Conservation (phyloP, 64 coral and sea anemone genomes). For the Montipora efflorescens region DNA sequence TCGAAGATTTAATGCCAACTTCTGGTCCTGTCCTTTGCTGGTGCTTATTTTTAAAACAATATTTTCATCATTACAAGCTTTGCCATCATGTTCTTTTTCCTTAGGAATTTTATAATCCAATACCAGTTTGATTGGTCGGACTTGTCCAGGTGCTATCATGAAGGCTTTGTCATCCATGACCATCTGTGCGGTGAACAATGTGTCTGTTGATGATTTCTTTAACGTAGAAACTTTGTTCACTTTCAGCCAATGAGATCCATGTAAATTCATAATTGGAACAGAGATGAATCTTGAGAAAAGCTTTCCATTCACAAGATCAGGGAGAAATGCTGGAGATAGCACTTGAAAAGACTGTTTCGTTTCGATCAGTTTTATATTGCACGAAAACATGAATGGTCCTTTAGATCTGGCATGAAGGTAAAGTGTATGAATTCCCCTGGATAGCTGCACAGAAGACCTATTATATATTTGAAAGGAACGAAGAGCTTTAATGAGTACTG, state of each 20-base stretch:
- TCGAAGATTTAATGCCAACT: slow-evolving; percentile 67
- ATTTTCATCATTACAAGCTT: slow-evolving; percentile 40
- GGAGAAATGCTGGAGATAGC: slow-evolving; percentile 70
- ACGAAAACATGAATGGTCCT: slow-evolving; percentile 73
- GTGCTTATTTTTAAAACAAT: slow-evolving; percentile 66
- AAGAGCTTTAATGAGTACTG: not conserved
- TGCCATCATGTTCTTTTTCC: not conserved
- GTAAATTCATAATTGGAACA: slow-evolving; percentile 74
- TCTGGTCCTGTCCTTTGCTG: slow-evolving; percentile 67
- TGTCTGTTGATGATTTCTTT: slow-evolving; percentile 22
- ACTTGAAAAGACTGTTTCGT: slow-evolving; percentile 65
- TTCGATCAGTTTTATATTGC: slow-evolving; percentile 59
- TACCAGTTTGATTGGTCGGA: slow-evolving; percentile 72
- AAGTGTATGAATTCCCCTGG: slow-evolving; percentile 84
- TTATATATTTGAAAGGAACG: not conserved
- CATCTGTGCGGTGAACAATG: slow-evolving; percentile 29
- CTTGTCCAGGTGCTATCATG: slow-evolving; percentile 88
- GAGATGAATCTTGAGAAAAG: slow-evolving; percentile 81
- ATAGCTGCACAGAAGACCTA: slow-evolving; percentile 86
- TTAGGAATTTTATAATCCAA: slow-evolving; percentile 71
- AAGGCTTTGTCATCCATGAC: slow-evolving; percentile 47
- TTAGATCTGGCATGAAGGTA: slow-evolving; percentile 76
- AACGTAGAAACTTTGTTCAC: slow-evolving; percentile 67
- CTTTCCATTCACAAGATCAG: slow-evolving; percentile 89
- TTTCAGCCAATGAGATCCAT: slow-evolving; percentile 82